These are phyloP conservation scores for Tiliqua scincoides DNA, from an alignment of 2,113 vertebrate species.

Conservation along the genomic window DNA sequence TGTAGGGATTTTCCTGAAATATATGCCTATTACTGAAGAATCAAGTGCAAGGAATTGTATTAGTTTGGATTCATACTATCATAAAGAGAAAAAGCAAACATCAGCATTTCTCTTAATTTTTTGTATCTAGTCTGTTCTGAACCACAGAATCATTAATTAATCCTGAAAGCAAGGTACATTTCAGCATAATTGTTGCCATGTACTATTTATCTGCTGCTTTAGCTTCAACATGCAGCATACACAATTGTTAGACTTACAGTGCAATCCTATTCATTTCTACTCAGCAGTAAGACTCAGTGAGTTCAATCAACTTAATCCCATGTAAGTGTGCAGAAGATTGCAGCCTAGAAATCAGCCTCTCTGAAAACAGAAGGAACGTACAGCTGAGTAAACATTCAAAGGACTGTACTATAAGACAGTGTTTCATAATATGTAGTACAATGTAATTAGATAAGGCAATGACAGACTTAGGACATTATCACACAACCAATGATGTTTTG, in stretches of 20 bases:
- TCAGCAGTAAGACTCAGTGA: no score
- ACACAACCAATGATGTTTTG: conserved; percentile 53
- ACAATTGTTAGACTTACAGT: conserved; percentile 29
- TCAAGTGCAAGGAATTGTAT: conserved; percentile 35
- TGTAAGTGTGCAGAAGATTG: no score
- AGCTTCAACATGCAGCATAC: conserved; percentile 41
- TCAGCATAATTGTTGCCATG: conserved; percentile 40
- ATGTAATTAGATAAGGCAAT: conserved; percentile 45
- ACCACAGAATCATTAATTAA: conserved; percentile 45
- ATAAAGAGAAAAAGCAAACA: background rate
- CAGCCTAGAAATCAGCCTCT: no score
- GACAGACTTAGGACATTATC: conserved; percentile 46
- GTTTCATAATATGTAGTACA: conserved; percentile 54
- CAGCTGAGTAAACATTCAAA: no score
- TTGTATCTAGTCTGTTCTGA: conserved; percentile 38
- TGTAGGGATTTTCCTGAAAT: conserved; percentile 18
- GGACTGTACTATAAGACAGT: background rate
- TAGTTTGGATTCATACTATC: conserved; percentile 31
- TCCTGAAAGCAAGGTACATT: conserved; percentile 15
- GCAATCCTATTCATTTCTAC: no score
- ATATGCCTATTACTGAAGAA: background rate
- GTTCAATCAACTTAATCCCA: no score
- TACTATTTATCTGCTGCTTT: conserved; percentile 38
- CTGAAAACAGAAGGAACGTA: no score
- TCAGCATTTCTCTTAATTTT: conserved; percentile 46